Evolutionary conservation across 2,113 vertebrate species (phyloP), one percentile per base, ranked within the genome.

Genomic region (Callipepla squamata): DNA sequence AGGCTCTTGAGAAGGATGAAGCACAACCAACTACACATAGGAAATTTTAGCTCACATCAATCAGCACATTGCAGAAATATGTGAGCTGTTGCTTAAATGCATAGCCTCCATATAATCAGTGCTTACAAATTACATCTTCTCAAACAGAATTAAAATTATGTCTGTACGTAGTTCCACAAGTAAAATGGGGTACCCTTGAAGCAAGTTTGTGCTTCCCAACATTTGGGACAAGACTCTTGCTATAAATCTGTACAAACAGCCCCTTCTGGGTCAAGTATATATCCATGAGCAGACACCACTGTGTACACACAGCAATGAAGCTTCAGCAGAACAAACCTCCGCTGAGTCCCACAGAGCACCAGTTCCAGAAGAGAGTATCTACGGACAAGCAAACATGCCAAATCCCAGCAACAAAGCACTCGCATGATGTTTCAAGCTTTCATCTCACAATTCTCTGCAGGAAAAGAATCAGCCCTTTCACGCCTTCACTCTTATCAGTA

Each of bases 1-100:
- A 76, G 21, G n/a, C 40, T 86, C 53, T 74, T 80, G 53, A 50
- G 51, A 93, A 90, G 36, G 89, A n/a, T 42, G 68, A 84, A 26
- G 16, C 53, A 85, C 17, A 57, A 68, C 5, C 19, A 83, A 2
- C n/a, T 67, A 63, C 28, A 55, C 38, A 21, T 9, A 40, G 50
- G 76, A 86, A 62, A 93, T 16, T 2, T 51, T 63, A 70, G 11
- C 28, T 90, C 19, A 5, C 23, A 36, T n/a, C 70, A 55, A 79
- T 92, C 45, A 75, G 25, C 15, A 70, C 13, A 6, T 44, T 44
- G 55, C 51, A 65, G 80, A 87, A 85, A 70, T 8, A 80, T 0
- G 0, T 32, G 83, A 82, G n/a, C 17, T 26, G 13, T 36, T 65
- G 65, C 50, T 66, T 92, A 68, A 70, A 45, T 34, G 63, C 42